These are phyloP conservation scores for Mungos mungo DNA, from an alignment of 2,113 vertebrate species.

Conservation along the genomic window DNA sequence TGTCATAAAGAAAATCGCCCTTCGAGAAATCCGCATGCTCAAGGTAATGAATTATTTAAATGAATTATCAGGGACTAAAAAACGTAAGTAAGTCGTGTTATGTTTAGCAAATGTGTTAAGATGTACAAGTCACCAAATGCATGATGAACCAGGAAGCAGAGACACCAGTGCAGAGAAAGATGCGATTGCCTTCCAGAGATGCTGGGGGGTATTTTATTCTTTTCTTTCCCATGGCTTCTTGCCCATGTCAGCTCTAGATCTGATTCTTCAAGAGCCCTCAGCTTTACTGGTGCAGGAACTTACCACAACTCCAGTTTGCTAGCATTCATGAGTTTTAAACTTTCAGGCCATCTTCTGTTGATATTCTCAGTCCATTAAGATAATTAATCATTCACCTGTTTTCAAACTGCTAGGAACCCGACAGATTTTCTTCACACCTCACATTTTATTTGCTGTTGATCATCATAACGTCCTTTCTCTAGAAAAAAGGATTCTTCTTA, in stretches of 20 bases:
- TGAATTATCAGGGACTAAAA: background rate
- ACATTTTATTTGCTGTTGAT: background rate
- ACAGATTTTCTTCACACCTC: background rate
- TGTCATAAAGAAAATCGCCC: constrained; percentile 94
- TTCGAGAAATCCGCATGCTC: constrained; percentile 95
- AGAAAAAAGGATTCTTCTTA: background rate
- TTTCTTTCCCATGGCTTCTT: background rate
- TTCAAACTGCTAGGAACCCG: background rate
- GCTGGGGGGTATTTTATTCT: background rate
- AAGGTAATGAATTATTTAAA: constrained; percentile 86
- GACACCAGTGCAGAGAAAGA: background rate
- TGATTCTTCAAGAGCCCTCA: background rate
- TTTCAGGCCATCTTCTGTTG: background rate
- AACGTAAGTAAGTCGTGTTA: background rate
- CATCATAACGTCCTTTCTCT: background rate
- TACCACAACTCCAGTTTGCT: background rate
- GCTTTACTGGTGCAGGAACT: background rate
- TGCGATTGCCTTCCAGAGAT: background rate
- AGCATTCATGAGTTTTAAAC: background rate
- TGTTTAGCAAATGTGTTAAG: background rate
- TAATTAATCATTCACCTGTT: constrained; percentile 5
- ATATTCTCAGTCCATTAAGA: background rate
- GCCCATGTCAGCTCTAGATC: background rate
- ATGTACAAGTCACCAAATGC: background rate
- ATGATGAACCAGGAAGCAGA: background rate